Conservation (phyloP, 2,113 vertebrate genomes). For the Tachysurus fulvidraco region DNA sequence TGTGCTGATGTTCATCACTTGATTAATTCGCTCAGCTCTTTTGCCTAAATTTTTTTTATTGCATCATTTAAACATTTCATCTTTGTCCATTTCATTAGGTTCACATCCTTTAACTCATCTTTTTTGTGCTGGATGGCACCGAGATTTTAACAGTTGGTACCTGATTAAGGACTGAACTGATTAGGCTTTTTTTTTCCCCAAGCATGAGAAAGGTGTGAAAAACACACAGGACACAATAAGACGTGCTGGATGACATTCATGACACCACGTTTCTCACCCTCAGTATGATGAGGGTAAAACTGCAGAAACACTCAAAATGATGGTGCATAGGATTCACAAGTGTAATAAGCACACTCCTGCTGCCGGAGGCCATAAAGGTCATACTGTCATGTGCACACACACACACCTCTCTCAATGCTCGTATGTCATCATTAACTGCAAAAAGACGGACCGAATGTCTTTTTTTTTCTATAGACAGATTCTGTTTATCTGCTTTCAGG, state of each 20-base stretch:
- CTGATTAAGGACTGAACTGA: not conserved
- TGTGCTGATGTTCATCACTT: not conserved
- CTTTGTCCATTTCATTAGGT: not conserved
- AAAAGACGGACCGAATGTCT: not conserved
- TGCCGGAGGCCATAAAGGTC: constrained; percentile 23
- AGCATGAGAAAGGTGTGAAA: not conserved
- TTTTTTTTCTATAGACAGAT: not conserved
- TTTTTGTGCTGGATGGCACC: not conserved
- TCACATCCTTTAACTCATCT: not conserved
- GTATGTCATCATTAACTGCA: constrained; percentile 32
- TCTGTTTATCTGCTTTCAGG: constrained; percentile 37
- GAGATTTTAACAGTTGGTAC: not conserved
- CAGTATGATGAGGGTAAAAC: constrained; percentile 9
- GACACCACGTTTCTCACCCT: constrained; percentile 19
- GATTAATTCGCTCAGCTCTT: not conserved
- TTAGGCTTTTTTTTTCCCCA: not conserved
- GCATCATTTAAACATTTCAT: not conserved
- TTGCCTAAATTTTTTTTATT: not conserved
- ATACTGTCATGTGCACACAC: constrained; percentile 1
- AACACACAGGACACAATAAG: not conserved
- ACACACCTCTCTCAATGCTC: constrained; percentile 5
- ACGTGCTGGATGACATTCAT: not conserved
- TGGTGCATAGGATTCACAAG: not conserved
- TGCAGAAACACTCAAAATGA: constrained; percentile 1
- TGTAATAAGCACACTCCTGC: constrained; percentile 25